Percentiles rank a stretch among this genome's conserved stretches.
Conservation (phyloP, 1,140 invertebrate genomes). For the Nebria ingens region DNA sequence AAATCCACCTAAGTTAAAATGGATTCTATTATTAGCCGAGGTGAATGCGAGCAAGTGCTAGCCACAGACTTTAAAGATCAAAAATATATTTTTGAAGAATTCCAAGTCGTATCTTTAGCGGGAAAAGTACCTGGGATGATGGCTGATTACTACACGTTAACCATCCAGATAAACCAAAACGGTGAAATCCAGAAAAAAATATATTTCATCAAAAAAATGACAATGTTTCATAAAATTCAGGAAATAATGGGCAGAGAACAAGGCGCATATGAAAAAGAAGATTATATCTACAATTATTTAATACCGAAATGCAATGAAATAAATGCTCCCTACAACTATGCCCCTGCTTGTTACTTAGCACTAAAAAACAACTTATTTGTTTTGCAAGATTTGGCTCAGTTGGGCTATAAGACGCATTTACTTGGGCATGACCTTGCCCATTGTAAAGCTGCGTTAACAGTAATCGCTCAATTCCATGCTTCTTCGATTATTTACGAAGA, state of each 20-base stretch:
- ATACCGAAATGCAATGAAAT: not conserved
- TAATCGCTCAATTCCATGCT: constrained; percentile 31
- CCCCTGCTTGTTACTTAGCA: not conserved
- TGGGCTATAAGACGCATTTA: constrained; percentile 4
- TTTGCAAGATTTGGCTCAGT: not conserved
- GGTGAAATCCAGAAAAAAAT: not conserved
- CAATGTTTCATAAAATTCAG: not conserved
- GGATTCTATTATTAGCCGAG: not conserved
- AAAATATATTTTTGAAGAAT: not conserved
- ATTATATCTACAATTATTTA: not conserved
- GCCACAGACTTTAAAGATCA: not conserved
- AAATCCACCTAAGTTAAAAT: constrained; percentile 59
- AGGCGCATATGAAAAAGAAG: constrained; percentile 3
- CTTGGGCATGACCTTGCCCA: not conserved
- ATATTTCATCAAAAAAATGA: not conserved
- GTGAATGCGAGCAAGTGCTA: not conserved
- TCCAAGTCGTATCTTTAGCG: not conserved
- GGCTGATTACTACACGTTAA: not conserved
- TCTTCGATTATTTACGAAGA: constrained; percentile 30
- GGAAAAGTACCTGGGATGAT: not conserved
- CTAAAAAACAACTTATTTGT: not conserved
- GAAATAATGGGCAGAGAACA: not conserved
- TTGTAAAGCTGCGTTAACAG: constrained; percentile 19
- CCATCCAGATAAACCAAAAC: not conserved
- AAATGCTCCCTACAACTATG: not conserved